Evolutionary conservation across 2,888 invertebrate genomes (phyloP).

Genomic region (Epinotia brunnichana): DNA sequence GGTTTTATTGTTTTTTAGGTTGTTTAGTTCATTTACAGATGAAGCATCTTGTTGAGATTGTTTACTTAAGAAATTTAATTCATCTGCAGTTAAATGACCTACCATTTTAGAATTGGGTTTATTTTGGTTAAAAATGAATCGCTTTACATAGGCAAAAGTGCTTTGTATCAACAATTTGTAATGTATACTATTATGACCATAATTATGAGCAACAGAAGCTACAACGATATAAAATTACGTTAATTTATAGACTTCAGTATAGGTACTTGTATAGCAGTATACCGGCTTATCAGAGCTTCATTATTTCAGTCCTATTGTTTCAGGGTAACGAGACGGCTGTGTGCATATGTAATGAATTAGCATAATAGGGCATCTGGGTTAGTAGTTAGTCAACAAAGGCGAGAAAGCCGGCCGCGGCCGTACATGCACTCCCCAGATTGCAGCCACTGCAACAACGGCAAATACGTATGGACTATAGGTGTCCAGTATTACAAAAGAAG

Average conservation of each 20-base stretch:
- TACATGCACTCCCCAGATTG: slow-evolving; percentile 42
- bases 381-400: slow-evolving; percentile 41
- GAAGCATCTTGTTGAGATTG: no score
- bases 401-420: slow-evolving; percentile 40
- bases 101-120: no score
- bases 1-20: no score
- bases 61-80: no score
- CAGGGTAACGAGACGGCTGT: slow-evolving; percentile 14
- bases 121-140: no score
- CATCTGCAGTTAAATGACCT: no score
- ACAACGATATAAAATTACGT: background rate
- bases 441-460: slow-evolving; percentile 25
- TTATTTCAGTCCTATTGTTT: slow-evolving; percentile 3
- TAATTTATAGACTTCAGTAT: background rate
- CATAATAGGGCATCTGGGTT: slow-evolving; percentile 41
- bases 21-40: no score
- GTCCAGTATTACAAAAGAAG: background rate
- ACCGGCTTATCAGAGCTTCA: background rate
- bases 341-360: slow-evolving; percentile 34
- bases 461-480: slow-evolving; percentile 13
- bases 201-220: no score
- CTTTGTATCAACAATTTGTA: no score
- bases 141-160: no score
- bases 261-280: background rate
- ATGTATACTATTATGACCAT: background rate